A percentile compares a stretch with the other conserved stretches of the same genome.
Evolutionary conservation across 2,113 vertebrate species (phyloP).

Genomic region (Triplophysa rosa): DNA sequence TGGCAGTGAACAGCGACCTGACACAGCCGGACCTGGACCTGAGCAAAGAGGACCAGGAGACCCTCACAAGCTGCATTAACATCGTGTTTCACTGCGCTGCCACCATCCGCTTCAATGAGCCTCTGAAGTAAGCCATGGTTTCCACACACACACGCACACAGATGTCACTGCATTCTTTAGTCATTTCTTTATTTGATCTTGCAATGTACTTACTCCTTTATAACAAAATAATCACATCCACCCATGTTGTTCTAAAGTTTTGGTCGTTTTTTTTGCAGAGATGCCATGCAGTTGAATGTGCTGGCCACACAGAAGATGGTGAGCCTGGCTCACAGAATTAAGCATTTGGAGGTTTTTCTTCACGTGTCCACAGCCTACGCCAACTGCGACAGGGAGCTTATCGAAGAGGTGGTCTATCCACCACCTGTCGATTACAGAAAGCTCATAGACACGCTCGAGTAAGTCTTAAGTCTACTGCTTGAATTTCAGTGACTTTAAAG

Average conservation of each 20-base stretch:
- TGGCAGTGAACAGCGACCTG: conserved; percentile 88
- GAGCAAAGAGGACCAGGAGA: conserved; percentile 81
- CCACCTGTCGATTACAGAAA: conserved; percentile 92
- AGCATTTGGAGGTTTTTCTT: conserved; percentile 89
- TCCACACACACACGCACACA: background rate
- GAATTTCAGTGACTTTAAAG: background rate
- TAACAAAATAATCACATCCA: background rate
- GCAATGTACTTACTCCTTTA: background rate
- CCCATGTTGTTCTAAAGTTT: background rate
- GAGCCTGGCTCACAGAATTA: conserved; percentile 85
- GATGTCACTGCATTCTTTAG: background rate
- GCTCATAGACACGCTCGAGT: conserved; percentile 94
- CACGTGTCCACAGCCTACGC: conserved; percentile 96
- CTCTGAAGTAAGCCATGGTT: conserved; percentile 82
- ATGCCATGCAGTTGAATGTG: conserved; percentile 94
- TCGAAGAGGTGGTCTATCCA: conserved; percentile 90
- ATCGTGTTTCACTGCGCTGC: conserved; percentile 96
- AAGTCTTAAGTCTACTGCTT: conserved; percentile 58
- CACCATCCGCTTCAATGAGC: conserved; percentile 94
- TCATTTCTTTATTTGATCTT: no score
- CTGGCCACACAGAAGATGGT: conserved; percentile 90
- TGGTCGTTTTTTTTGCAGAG: conserved; percentile 69
- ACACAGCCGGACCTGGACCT: conserved; percentile 85
- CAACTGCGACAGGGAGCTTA: conserved; percentile 92
- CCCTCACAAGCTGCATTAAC: conserved; percentile 79